Base-by-base conservation (phyloP, 2,113 vertebrate species). In the Canis aureus region DNA sequence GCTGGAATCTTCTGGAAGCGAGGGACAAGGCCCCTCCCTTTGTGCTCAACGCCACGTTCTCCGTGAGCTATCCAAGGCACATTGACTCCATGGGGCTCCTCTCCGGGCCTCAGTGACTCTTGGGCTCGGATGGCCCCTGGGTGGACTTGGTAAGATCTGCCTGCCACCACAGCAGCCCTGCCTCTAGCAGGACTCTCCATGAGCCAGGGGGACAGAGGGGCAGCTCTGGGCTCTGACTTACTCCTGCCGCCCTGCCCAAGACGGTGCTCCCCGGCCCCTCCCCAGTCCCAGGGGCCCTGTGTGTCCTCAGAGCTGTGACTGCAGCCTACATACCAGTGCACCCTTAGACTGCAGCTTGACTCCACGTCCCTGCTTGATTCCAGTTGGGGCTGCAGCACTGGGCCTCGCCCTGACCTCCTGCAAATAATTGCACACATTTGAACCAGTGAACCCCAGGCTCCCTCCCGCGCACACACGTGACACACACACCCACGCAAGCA, bases 341-440 rank as follows among this genome's bases (percentile, higher is more conserved):
- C 59, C n/a, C 5, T 94, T 95, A 96, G 97, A 83, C 87, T 87
- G 92, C 81, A 95, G 93, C 97, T 95, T 71, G 97, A 97, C 51
- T 2, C 96, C 32, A 9, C 64, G 96, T 98, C 89, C 97, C 84
- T 80, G n/a, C 59, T 91, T 67, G 89, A 55, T 95, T 94, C 95
- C 89, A 96, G 97, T 81, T 87, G 8, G 38, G 59, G 84, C 73
- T 93, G 91, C 96, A 55, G 11, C 20, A 2, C 8, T 2, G 4
- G 11, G 66, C 59, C 82, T 64, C 35, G 0, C 53, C 78, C 79
- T 15, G 49, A n/a, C 87, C 59, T 29, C 22, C 2, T 19, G 3
- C 16, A 0, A 20, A 16, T 17, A 17, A 38, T 22, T 23, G 8
- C 20, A 17, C n/a, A 3, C 3, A 13, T 11, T 38, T 62, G 12